These are phyloP conservation scores for Sphaerodactylus townsendi DNA, from an alignment of 2,113 vertebrate species.

Conservation along the genomic window DNA sequence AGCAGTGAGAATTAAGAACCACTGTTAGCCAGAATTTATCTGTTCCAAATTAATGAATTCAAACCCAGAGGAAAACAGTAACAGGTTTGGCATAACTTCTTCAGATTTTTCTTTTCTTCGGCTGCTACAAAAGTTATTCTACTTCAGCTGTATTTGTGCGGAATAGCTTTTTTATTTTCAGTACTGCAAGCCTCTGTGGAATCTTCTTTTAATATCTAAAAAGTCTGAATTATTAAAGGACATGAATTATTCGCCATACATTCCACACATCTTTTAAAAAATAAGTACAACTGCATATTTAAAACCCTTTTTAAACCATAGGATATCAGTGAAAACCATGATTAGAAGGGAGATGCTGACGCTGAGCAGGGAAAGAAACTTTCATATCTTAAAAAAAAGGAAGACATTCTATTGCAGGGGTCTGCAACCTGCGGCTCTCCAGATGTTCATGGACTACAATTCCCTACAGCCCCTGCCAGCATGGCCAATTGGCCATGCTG, in stretches of 20 bases:
- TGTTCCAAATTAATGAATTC: slow-evolving; percentile 65
- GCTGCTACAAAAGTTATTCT: slow-evolving; percentile 28
- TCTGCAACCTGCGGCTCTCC: no score
- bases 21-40: slow-evolving; percentile 50
- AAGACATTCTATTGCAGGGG: background rate
- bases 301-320: slow-evolving; percentile 5
- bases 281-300: slow-evolving; percentile 65
- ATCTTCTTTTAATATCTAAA: slow-evolving; percentile 58
- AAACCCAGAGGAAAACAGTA: slow-evolving; percentile 48
- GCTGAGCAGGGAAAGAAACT: background rate
- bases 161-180: slow-evolving; percentile 40
- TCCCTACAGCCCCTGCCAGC: no score
- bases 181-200: slow-evolving; percentile 52
- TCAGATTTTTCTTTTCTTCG: slow-evolving; percentile 21
- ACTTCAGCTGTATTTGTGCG: slow-evolving; percentile 51
- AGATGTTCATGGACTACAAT: no score
- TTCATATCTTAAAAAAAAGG: background rate
- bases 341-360: slow-evolving; percentile 28
- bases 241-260: slow-evolving; percentile 73
- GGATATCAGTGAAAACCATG: slow-evolving; percentile 45
- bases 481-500: no score
- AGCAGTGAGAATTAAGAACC: slow-evolving; percentile 35
- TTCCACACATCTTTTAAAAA: slow-evolving; percentile 66
- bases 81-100: slow-evolving; percentile 32
- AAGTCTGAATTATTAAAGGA: slow-evolving; percentile 65